A percentile compares a stretch with the other conserved stretches of the same genome.
Evolutionary conservation across 1,140 invertebrate species (phyloP).

Genomic region (Neoseiulus cucumeris): DNA sequence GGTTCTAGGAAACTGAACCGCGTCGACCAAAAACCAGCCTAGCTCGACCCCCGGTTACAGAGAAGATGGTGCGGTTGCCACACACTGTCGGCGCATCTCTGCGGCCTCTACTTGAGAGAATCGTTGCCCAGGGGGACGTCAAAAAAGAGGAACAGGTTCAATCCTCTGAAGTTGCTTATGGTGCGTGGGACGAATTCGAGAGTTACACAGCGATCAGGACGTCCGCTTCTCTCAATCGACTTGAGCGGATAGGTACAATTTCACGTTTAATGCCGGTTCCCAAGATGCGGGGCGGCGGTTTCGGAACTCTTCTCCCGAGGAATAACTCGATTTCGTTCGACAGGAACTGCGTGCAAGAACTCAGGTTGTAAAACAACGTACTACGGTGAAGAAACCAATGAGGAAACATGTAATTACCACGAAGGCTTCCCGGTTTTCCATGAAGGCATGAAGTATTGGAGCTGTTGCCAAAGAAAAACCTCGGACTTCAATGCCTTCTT

Average conservation of each 20-base stretch:
- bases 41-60: slow-evolving; percentile 13
- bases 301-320: too few relatives aligned
- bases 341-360: slow-evolving; percentile 75
- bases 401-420: slow-evolving; percentile 54
- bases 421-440: slow-evolving; percentile 83
- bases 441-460: slow-evolving; percentile 93
- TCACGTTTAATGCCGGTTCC: too few relatives aligned
- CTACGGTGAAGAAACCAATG: slow-evolving; percentile 41
- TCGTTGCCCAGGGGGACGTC: neutral
- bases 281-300: too few relatives aligned
- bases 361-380: slow-evolving; percentile 55
- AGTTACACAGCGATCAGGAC: too few relatives aligned
- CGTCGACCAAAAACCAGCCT: slow-evolving; percentile 31
- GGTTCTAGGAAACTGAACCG: too few relatives aligned
- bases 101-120: slow-evolving; percentile 25
- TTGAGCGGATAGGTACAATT: too few relatives aligned
- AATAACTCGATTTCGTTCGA: slow-evolving; percentile 15
- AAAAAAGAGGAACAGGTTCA: neutral
- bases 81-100: slow-evolving; percentile 25
- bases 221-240: too few relatives aligned
- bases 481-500: slow-evolving; percentile 81
- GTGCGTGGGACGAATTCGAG: too few relatives aligned
- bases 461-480: slow-evolving; percentile 79
- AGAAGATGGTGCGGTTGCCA: slow-evolving; percentile 23
- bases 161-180: too few relatives aligned